Evolutionary conservation across 2,888 invertebrate species (phyloP), one percentile per base, ranked within the genome.

Genomic region (Cremastobaeus sp.): DNA sequence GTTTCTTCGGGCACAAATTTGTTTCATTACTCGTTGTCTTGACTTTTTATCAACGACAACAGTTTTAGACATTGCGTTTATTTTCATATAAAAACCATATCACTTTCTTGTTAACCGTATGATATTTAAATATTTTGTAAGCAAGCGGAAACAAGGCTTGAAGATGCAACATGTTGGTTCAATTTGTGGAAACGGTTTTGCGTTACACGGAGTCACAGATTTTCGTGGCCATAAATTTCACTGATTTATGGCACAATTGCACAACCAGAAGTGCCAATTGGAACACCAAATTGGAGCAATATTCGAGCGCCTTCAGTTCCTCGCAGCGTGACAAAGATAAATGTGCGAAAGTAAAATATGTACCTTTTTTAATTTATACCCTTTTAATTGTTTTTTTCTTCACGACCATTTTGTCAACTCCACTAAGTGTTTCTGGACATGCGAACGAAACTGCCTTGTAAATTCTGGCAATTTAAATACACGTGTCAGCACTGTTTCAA

Each of bases 111-210:
- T 25, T 25, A 25, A 5, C 8, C 25, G 25, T 25, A 5, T 25
- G 3, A 14, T 12, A 32, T 3, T 32, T 14, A 14, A 35, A 2
- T 8, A 32, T 48, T 14, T 9, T 30, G 17, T 17, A 28, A 21
- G 47, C 6, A 41, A 17, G 17, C 20, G 35, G 12, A 32, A 20
- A 21, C 6, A 8, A 25, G 8, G 8, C 25, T 15, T 54, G 15
- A 37, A 76, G 75, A 55, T 70, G 68, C 77, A 78, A 79, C 59
- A 47, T 76, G 79, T 80, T 79, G 76, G 76, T 65, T 74, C 74
- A 71, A 75, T 65, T 76, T 77, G 77, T 68, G 79, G 80, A 77
- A 74, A 28, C 52, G 47, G 20, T 41, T 57, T 60, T 57, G 50
- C 48, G 48, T 32, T 30, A 45, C n/a, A 47, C 8, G n/a, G 11